Conservation (phyloP, 2,113 vertebrate species). For the Elanus axillaris region DNA sequence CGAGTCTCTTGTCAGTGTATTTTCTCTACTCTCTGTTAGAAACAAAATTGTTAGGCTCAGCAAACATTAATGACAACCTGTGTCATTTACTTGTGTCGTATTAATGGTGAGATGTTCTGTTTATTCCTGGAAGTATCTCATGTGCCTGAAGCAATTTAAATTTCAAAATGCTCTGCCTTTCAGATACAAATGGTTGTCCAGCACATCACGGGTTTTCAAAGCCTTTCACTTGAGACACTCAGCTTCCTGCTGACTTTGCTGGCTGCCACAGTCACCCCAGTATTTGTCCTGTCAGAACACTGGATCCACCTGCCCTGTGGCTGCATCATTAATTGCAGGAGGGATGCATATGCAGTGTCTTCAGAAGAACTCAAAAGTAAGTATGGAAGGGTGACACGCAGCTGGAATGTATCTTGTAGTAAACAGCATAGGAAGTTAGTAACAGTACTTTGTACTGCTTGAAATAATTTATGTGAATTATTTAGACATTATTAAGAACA, state of each 20-base stretch:
- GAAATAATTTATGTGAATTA: background rate
- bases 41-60: background rate
- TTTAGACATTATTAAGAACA: background rate
- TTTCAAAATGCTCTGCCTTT: conserved; percentile 45
- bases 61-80: background rate
- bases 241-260: conserved; percentile 90
- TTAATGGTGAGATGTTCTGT: background rate
- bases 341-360: conserved; percentile 8
- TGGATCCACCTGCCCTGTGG: conserved; percentile 96
- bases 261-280: conserved; percentile 82
- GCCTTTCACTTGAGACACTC: conserved; percentile 80
- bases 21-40: background rate
- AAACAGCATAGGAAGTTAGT: background rate
- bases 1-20: background rate
- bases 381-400: background rate
- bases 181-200: conserved; percentile 87
- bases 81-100: background rate
- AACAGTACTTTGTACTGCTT: background rate
- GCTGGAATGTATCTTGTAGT: background rate
- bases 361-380: conserved; percentile 71
- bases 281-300: conserved; percentile 90
- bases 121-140: background rate
- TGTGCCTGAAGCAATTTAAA: background rate
- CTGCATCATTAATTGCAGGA: conserved; percentile 92
- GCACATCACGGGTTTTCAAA: conserved; percentile 77